phyloP scores from a whole-genome alignment of 1,140 invertebrate species.

The Brachionus sp. region DNA sequence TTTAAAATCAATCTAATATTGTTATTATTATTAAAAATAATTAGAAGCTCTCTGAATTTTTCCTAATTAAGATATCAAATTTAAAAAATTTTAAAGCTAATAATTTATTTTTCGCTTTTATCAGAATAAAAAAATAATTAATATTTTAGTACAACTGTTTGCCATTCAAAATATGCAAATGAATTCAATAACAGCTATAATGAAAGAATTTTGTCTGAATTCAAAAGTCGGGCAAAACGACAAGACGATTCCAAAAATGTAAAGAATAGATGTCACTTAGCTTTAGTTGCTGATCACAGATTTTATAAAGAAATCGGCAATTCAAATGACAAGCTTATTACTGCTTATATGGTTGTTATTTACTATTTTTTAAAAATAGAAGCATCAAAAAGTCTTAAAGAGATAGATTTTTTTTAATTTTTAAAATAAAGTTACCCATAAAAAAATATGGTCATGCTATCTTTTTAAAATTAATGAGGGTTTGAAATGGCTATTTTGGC shows the following conservation, averaged over 20 bases:
- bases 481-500: no score
- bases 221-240: background rate
- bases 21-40: no score
- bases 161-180: constrained; percentile 26
- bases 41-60: no score
- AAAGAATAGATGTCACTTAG: constrained; percentile 26
- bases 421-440: no score
- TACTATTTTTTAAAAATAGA: background rate
- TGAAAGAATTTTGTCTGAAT: background rate
- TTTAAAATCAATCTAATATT: no score
- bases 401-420: no score
- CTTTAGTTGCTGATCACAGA: constrained; percentile 24
- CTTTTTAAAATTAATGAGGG: no score
- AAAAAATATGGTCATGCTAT: no score
- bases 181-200: background rate
- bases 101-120: no score
- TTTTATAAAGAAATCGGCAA: constrained; percentile 43
- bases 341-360: constrained; percentile 2
- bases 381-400: background rate
- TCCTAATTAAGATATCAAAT: background rate
- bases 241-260: background rate
- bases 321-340: background rate
- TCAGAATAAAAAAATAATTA: no score
- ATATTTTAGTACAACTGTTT: background rate
- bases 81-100: background rate